These are phyloP conservation scores for Meloe dianella DNA, from an alignment of 2,888 invertebrate species.

Conservation along the genomic window DNA sequence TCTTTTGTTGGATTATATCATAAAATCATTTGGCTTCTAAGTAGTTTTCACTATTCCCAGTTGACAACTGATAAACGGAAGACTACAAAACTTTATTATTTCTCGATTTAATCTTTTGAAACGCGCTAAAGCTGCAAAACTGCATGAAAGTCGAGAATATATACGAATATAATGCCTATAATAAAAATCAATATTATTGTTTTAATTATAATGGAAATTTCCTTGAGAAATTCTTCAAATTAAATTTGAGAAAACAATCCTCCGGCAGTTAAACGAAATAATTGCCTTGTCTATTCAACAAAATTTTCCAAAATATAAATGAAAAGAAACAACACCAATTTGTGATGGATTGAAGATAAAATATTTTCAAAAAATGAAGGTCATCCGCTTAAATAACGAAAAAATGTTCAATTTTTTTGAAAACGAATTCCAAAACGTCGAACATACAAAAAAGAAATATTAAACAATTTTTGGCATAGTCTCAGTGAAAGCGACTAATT, in stretches of 20 bases:
- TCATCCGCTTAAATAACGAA: neutral
- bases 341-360: constrained; percentile 3
- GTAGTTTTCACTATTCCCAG: too few species aligned
- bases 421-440: neutral
- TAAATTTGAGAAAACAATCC: neutral
- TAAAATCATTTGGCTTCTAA: too few species aligned
- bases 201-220: too few species aligned
- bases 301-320: constrained; percentile 5
- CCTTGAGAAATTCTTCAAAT: neutral
- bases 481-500: constrained; percentile 33
- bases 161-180: too few species aligned
- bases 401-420: neutral
- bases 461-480: constrained; percentile 24
- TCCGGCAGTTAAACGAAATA: neutral
- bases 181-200: too few species aligned
- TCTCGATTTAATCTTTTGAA: too few species aligned
- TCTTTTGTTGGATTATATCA: too few species aligned
- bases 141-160: too few species aligned
- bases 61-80: too few species aligned
- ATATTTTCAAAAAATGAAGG: constrained; percentile 8
- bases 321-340: neutral
- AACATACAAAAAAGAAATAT: constrained; percentile 16
- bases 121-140: too few species aligned
- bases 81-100: too few species aligned
- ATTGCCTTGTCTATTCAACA: constrained; percentile 5